Evolutionary conservation across 2,888 invertebrate species (phyloP).

Genomic region (Melanotus villosus): DNA sequence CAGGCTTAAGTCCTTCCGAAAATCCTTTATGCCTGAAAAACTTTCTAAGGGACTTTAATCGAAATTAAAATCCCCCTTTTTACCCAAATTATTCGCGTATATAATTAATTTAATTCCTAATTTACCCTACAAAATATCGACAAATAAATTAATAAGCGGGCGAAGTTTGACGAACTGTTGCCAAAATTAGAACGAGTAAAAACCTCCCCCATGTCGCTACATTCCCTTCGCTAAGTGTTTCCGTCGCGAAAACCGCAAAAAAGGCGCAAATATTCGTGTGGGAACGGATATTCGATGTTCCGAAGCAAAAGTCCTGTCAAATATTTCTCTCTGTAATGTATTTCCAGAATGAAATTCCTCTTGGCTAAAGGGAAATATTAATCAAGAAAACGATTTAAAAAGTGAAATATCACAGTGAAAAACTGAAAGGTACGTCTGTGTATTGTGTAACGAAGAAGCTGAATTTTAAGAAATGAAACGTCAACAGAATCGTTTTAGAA

Average conservation of each 20-base stretch:
- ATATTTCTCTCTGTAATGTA: conserved; percentile 32
- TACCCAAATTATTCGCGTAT: neutral
- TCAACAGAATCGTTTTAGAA: neutral
- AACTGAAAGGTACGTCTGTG: conserved; percentile 30
- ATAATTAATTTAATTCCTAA: neutral
- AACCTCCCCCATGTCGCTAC: neutral
- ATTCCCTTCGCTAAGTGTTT: conserved; percentile 34
- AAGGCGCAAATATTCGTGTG: conserved; percentile 52
- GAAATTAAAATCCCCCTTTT: neutral
- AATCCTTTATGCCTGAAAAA: neutral
- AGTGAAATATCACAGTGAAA: conserved; percentile 26
- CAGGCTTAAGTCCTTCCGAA: neutral
- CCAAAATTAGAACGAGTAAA: conserved; percentile 20
- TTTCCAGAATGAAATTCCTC: conserved; percentile 30
- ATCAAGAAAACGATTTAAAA: conserved; percentile 34
- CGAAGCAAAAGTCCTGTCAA: conserved; percentile 40
- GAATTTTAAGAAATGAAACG: conserved; percentile 25
- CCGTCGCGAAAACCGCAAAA: conserved; percentile 50
- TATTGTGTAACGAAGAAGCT: conserved; percentile 11
- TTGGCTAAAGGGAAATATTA: conserved; percentile 35
- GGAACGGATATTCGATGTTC: conserved; percentile 52
- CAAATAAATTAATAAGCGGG: conserved; percentile 3
- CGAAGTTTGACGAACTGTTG: neutral
- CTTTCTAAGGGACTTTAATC: neutral
- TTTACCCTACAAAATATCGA: neutral